Evolutionary conservation across 2,888 invertebrate genomes (phyloP), one percentile per base, ranked within the genome.

Genomic region (Tetrapedia diversipes): DNA sequence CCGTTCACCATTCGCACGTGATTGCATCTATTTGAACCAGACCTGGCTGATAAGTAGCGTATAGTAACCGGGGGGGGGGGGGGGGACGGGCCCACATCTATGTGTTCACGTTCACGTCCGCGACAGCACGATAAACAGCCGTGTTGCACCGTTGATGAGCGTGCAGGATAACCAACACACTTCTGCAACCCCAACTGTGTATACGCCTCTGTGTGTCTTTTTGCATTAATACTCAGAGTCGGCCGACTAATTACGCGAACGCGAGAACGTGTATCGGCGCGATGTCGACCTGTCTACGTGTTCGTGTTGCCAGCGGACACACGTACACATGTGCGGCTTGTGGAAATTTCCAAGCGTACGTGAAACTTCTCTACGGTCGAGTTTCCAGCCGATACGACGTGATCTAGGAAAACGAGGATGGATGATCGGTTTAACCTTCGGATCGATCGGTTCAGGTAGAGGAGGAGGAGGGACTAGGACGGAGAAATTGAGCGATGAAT

Each of bases 311-410:
- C 2, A 11, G 4, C 6, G 37, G 41, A 65, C 57, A 71, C 77
- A 76, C 81, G 80, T 53, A n/a, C n/a, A n/a, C n/a, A n/a, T n/a
- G n/a, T n/a, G n/a, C n/a, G n/a, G 74, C 39, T 49, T 59, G 59
- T 83, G 85, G 85, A 85, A 85, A 83, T 84, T 85, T 85, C 85
- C 85, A 80, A 47, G 49, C 71, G 39, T 27, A 22, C 8, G 59
- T 27, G 59, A 54, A 57, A 54, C 67, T n/a, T n/a, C n/a, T n/a
- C n/a, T 27, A 14, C 54, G 53, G 6, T 47, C 60, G 47, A 41
- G 37, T 24, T 24, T 69, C 29, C n/a, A 37, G 22, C 16, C 10
- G 59, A 19, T 37, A 8, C 4, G 14, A 47, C 10, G 60, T 0
- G 34, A 60, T 61, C 47, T 14, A 1, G n/a, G 41, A 32, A 63